These are phyloP conservation scores for Nephrotoma guestfalica DNA, from an alignment of 2,888 invertebrate species.

Conservation along the genomic window DNA sequence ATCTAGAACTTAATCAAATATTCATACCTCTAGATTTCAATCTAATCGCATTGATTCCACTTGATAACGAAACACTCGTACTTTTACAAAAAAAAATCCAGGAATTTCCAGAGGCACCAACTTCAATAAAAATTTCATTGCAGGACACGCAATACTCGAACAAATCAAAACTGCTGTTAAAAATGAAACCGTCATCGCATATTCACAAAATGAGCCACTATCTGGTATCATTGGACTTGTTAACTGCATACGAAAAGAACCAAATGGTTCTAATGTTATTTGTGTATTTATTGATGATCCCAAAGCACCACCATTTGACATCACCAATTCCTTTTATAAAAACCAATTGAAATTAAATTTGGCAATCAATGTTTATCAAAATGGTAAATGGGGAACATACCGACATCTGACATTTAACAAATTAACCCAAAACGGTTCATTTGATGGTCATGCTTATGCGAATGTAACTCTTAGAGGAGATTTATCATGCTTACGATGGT, in stretches of 20 bases:
- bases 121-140: constrained; percentile 19
- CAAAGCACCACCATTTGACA: constrained; percentile 48
- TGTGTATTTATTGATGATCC: constrained; percentile 49
- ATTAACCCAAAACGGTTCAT: constrained; percentile 29
- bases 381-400: constrained; percentile 54
- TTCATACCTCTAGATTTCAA: constrained; percentile 20
- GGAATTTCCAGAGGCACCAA: constrained; percentile 16
- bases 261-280: constrained; percentile 48
- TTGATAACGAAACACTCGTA: constrained; percentile 22
- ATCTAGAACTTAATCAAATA: constrained; percentile 30
- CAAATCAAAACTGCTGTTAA: constrained; percentile 14
- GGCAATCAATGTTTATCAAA: constrained; percentile 59
- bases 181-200: constrained; percentile 29
- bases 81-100: constrained; percentile 22
- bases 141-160: constrained; percentile 21
- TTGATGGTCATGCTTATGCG: constrained; percentile 54
- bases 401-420: constrained; percentile 56
- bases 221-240: constrained; percentile 77
- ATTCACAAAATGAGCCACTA: constrained; percentile 48
- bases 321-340: constrained; percentile 46
- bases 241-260: constrained; percentile 72
- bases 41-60: constrained; percentile 20
- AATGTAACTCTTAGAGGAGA: constrained; percentile 72
- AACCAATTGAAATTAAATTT: constrained; percentile 56
- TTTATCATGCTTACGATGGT: constrained; percentile 69